These are phyloP conservation scores for Pinna nobilis DNA, from an alignment of 1,140 invertebrate genomes.

Conservation along the genomic window DNA sequence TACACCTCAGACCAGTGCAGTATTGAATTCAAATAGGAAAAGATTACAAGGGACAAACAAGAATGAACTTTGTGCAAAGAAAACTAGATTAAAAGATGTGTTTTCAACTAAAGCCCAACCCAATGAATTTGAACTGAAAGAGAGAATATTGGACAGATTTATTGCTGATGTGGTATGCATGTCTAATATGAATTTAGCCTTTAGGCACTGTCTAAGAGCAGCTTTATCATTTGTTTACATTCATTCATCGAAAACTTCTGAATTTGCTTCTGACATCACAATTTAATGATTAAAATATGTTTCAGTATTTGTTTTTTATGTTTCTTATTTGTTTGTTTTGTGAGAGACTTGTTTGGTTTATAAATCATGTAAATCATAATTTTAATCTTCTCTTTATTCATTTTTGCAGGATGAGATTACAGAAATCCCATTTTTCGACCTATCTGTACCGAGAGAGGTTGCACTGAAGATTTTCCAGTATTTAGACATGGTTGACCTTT, in stretches of 20 bases:
- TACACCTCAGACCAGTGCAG: not conserved
- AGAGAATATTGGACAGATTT: constrained; percentile 50
- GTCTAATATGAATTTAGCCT: too few species aligned
- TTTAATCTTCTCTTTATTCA: constrained; percentile 30
- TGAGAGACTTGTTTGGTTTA: not conserved
- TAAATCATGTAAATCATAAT: not conserved
- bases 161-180: constrained; percentile 55
- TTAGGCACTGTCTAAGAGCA: too few species aligned
- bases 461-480: constrained; percentile 70
- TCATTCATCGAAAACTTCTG: too few species aligned
- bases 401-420: constrained; percentile 70
- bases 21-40: not conserved
- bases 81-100: constrained; percentile 34
- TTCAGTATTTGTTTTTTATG: not conserved
- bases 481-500: constrained; percentile 63
- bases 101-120: constrained; percentile 22
- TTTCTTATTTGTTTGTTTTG: not conserved
- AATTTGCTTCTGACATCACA: too few species aligned
- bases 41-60: constrained; percentile 1
- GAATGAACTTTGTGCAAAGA: constrained; percentile 16
- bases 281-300: not conserved
- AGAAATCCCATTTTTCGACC: constrained; percentile 73
- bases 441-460: constrained; percentile 66
- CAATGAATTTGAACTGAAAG: constrained; percentile 15
- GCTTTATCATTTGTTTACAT: too few species aligned